Percentiles rank a stretch among this genome's conserved stretches.
These are phyloP conservation scores for Noctilio leporinus DNA, from an alignment of 2,113 vertebrate species.

Conservation along the genomic window DNA sequence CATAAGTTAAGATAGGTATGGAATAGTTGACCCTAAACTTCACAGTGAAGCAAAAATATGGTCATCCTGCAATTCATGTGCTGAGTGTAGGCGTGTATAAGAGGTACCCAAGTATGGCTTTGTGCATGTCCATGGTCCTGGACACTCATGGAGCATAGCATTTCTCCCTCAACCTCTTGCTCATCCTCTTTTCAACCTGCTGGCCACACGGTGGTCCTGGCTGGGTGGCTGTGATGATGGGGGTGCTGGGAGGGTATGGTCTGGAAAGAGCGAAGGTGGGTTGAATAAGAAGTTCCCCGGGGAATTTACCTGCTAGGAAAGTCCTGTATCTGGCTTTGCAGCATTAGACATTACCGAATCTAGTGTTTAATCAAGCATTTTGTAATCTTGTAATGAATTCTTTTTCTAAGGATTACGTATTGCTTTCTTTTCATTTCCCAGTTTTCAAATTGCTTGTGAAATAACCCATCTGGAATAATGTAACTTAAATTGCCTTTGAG, in stretches of 20 bases:
- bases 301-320: neutral
- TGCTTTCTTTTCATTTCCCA: neutral
- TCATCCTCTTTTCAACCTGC: neutral
- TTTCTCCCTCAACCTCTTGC: neutral
- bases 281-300: neutral
- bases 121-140: accelerated
- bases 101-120: neutral
- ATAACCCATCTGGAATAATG: conserved; percentile 33
- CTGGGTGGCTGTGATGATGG: neutral
- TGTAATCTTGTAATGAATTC: neutral
- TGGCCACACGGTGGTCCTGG: neutral
- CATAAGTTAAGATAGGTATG: neutral
- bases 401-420: neutral
- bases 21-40: neutral
- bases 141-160: accelerated
- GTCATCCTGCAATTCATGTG: neutral
- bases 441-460: conserved; percentile 24
- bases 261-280: neutral
- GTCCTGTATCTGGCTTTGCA: neutral
- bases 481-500: conserved; percentile 37
- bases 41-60: neutral
- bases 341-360: neutral
- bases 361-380: neutral
- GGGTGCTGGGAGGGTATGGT: neutral
- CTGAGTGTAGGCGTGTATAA: neutral